Conservation (phyloP, 2,113 vertebrate species). For the Trichechus manatus region DNA sequence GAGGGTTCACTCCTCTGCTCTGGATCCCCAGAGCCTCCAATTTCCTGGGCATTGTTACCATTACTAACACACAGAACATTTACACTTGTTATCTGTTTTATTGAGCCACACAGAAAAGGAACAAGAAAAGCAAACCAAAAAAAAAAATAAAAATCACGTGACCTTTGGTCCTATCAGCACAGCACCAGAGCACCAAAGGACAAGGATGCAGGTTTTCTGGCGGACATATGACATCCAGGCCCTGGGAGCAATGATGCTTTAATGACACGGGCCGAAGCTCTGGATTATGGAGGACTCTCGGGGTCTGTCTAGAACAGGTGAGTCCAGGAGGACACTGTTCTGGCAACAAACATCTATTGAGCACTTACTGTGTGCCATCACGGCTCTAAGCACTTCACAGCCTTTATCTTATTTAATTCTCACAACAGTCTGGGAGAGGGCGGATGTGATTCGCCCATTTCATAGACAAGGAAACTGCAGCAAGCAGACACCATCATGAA, state of each 20-base stretch:
- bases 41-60: not conserved
- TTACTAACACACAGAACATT: not conserved
- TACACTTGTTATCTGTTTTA: not conserved
- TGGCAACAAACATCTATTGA: not conserved
- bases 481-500: not conserved
- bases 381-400: not conserved
- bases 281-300: not conserved
- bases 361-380: not conserved
- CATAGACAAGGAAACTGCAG: not conserved
- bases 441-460: not conserved
- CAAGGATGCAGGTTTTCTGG: not conserved
- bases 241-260: not conserved
- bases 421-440: not conserved
- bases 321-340: not conserved
- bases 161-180: not conserved
- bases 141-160: too few species aligned
- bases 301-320: not conserved
- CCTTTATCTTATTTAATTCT: not conserved
- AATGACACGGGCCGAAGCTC: not conserved
- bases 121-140: not conserved
- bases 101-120: not conserved
- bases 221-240: not conserved
- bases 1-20: not conserved
- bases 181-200: not conserved
- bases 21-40: too few species aligned